These are phyloP conservation scores for Batillaria attramentaria DNA, from an alignment of 1,140 invertebrate genomes.

Conservation along the genomic window DNA sequence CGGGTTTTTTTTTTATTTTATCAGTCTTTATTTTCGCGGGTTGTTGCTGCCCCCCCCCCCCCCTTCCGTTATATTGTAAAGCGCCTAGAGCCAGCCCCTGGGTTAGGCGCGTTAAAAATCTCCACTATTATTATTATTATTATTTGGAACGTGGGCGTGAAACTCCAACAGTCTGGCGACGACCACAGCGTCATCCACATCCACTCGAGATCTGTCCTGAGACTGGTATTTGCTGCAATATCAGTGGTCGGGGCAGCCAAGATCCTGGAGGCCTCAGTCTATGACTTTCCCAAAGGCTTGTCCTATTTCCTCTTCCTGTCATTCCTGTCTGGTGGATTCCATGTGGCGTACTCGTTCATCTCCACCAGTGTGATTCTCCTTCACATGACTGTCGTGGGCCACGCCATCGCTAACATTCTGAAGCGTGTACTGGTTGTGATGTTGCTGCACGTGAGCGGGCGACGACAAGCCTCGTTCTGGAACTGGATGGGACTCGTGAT, in stretches of 20 bases:
- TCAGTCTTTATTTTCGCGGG: too few species aligned
- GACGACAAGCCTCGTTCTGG: constrained; percentile 12
- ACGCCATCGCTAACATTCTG: constrained; percentile 46
- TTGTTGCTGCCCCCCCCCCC: too few species aligned
- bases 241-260: background rate
- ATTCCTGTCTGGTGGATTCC: constrained; percentile 34
- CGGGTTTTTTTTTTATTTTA: too few species aligned
- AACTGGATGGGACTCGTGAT: constrained; percentile 30
- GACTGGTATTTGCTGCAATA: background rate
- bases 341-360: constrained; percentile 46
- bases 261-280: background rate
- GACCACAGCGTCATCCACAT: background rate
- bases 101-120: too few species aligned
- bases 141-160: constrained; percentile 34
- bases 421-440: constrained; percentile 44
- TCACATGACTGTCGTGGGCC: constrained; percentile 41
- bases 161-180: constrained; percentile 20
- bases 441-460: constrained; percentile 37
- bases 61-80: too few species aligned
- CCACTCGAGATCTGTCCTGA: background rate
- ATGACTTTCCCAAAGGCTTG: background rate
- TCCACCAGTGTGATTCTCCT: constrained; percentile 44
- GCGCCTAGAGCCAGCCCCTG: too few species aligned
- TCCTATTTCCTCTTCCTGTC: background rate
- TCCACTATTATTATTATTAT: too few species aligned